Base-by-base conservation (phyloP, 1,140 invertebrate genomes). In the Gerris buenoi region DNA sequence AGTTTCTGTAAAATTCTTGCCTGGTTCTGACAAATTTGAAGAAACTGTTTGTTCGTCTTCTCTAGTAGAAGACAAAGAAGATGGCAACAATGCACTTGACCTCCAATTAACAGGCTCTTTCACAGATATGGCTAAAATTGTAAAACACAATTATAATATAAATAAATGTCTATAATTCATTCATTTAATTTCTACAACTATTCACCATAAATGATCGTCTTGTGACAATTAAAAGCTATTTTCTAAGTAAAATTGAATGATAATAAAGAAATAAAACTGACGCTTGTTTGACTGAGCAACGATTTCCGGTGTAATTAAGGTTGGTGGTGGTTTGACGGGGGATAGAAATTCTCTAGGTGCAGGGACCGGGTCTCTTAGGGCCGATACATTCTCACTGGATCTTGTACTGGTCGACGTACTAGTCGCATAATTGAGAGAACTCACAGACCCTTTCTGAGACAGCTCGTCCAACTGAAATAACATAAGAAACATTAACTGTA, bases 381-480 rank as follows among this genome's bases (percentile, higher is more conserved):
- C 58, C 3, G 58, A 5, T 22, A 60, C 23, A 60, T 60, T 60
- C 23, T 60, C 58, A 60, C 15, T 25, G 5, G 58, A 60, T 25
- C 58, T 15, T 22, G 58, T 25, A 60, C 58, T 60, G 10, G 58
- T 15, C 5, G 33, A 46, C 5, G 23, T 60, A 60, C 58, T 60
- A 13, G 58, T 60, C 23, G 23, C 33, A 46, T 46, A 80, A 76
- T 89, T 89, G 1, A 93, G 75, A 15, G 89, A 91, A 74, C 89
- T 91, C 2, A 85, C 87, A 15, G 89, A 92, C 75, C 90, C 91
- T 77, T 91, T 91, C 73, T 92, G 89, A 13, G 89, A 92, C 46
- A 93, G 77, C 76, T 91, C 89, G 76, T 92, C 90, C 77, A 93
- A 89, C 77, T 85, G 69, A 33, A 78, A 79, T 64, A 61, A 66